Percentiles rank a stretch among this genome's conserved stretches.
These are phyloP conservation scores for Phrynocephalus vlangalii DNA, from an alignment of 2,797 vertebrate genomes.

Conservation along the genomic window DNA sequence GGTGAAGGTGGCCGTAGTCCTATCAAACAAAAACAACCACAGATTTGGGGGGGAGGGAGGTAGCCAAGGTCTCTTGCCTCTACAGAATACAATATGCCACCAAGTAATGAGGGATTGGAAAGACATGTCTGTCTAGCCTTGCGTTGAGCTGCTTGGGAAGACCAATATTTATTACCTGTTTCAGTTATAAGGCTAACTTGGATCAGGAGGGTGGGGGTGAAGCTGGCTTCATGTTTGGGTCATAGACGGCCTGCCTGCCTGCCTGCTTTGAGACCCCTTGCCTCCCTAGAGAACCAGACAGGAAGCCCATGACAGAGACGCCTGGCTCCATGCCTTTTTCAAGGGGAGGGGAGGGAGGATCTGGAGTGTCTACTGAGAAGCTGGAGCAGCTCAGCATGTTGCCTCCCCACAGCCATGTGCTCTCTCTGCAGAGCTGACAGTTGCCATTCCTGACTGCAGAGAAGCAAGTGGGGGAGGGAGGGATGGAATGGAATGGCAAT, in stretches of 20 bases:
- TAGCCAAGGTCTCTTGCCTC: neutral
- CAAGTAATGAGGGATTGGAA: neutral
- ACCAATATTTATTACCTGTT: neutral
- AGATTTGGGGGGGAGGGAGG: neutral
- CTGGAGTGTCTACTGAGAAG: fast-evolving
- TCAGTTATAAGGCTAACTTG: neutral
- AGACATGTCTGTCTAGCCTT: neutral
- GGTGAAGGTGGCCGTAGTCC: neutral
- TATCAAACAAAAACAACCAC: neutral
- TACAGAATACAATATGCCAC: no score
- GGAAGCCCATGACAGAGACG: neutral
- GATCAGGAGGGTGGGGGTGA: neutral
- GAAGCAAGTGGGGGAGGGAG: neutral
- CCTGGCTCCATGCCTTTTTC: neutral
- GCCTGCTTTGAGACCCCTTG: no score
- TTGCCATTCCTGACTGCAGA: constrained; percentile 30
- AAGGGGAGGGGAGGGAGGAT: neutral
- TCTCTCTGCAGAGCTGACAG: constrained; percentile 31
- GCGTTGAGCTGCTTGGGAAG: neutral
- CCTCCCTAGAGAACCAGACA: neutral
- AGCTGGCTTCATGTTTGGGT: neutral
- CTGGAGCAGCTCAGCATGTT: neutral
- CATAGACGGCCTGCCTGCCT: no score
- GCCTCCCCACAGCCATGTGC: constrained; percentile 8
- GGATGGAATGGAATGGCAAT: neutral